Evolutionary conservation across 2,888 invertebrate species (phyloP).

Genomic region (Plebejus argus): DNA sequence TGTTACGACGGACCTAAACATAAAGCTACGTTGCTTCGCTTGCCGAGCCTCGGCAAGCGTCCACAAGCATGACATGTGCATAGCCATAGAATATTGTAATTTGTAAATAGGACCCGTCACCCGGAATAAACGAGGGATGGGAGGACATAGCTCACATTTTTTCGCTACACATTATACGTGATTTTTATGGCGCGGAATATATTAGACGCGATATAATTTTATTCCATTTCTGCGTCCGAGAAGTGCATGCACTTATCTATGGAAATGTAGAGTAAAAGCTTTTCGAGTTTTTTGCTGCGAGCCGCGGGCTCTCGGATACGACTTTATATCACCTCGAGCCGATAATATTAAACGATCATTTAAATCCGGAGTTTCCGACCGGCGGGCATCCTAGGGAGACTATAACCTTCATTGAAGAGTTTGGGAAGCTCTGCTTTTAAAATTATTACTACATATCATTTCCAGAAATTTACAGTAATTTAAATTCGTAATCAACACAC

Average conservation of each 20-base stretch:
- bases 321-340: neutral
- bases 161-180: neutral
- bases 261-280: slow-evolving; percentile 16
- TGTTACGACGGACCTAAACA: neutral
- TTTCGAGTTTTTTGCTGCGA: neutral
- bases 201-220: slow-evolving; percentile 1
- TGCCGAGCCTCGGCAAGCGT: too few species aligned
- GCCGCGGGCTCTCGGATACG: neutral
- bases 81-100: neutral
- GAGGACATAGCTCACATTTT: neutral
- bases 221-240: slow-evolving; percentile 1
- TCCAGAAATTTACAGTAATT: neutral
- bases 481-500: neutral
- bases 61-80: too few species aligned
- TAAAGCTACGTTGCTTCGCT: too few species aligned
- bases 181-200: slow-evolving; percentile 4
- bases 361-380: neutral
- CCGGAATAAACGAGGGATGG: neutral
- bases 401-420: neutral
- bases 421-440: neutral
- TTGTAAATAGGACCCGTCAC: neutral
- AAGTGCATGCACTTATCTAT: slow-evolving; percentile 7
- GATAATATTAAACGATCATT: neutral
- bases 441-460: neutral
- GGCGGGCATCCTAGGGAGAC: too few species aligned